Evolutionary conservation across 2,888 invertebrate species (phyloP).

Genomic region (Caenorhabditis angaria): DNA sequence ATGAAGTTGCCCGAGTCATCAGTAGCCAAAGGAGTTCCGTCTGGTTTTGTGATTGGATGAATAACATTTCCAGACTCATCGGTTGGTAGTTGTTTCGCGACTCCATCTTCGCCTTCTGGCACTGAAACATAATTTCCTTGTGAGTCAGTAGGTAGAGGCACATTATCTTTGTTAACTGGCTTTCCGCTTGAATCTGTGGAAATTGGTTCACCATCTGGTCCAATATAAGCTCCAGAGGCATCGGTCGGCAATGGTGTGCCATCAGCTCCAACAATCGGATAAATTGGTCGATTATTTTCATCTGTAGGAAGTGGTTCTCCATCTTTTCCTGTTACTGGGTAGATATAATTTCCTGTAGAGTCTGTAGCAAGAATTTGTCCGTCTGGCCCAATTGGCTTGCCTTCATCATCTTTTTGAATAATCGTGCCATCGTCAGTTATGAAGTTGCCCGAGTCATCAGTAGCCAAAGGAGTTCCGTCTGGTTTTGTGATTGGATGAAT

Average conservation of each 20-base stretch:
- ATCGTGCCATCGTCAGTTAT: conserved; percentile 41
- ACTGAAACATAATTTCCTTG: no score
- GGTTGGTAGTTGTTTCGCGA: no score
- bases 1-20: conserved; percentile 33
- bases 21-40: conserved; percentile 29
- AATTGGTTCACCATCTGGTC: no score
- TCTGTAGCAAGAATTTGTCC: conserved; percentile 48
- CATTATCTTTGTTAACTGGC: no score
- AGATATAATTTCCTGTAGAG: conserved; percentile 35
- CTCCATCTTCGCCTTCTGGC: no score
- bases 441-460: conserved; percentile 36
- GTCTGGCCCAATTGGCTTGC: conserved; percentile 45
- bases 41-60: conserved; percentile 31
- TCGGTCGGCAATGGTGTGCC: no score
- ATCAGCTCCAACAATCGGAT: no score
- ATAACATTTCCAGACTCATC: conserved; percentile 46
- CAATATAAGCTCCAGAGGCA: no score
- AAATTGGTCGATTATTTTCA: conserved; percentile 23
- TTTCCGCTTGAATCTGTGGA: no score
- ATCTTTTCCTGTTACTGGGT: conserved; percentile 49
- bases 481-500: conserved; percentile 39
- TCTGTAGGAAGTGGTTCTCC: conserved; percentile 43
- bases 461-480: conserved; percentile 38
- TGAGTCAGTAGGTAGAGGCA: no score
- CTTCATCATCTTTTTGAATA: conserved; percentile 31